Conservation (phyloP, 2,888 invertebrate species). For the Boloria euphrosyne region DNA sequence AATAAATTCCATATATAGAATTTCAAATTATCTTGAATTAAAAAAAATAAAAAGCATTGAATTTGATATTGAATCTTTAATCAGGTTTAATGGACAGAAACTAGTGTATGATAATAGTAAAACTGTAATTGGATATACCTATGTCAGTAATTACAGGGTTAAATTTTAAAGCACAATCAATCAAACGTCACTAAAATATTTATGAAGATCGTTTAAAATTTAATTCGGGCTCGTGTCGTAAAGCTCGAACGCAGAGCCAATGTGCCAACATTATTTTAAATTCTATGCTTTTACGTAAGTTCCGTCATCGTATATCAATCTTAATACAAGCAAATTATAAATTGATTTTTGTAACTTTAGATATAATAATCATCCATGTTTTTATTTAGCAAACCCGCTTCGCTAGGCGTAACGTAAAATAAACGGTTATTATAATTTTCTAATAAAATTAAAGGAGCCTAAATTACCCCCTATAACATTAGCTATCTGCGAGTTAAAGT, state of each 20-base stretch:
- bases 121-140: constrained; percentile 11
- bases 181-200: constrained; percentile 33
- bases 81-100: too few relatives aligned
- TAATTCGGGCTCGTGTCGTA: constrained; percentile 25
- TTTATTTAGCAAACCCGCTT: constrained; percentile 13
- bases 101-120: not conserved
- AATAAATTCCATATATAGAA: too few relatives aligned
- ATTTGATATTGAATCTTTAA: too few relatives aligned
- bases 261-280: constrained; percentile 10
- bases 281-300: not conserved
- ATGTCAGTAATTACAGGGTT: constrained; percentile 20
- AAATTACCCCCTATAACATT: too few relatives aligned
- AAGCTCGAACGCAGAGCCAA: constrained; percentile 6
- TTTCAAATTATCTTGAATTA: too few relatives aligned
- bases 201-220: constrained; percentile 28
- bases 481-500: too few relatives aligned
- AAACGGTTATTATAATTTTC: too few relatives aligned
- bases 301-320: constrained; percentile 2
- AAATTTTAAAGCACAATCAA: constrained; percentile 21
- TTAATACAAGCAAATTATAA: constrained; percentile 7
- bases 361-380: too few relatives aligned
- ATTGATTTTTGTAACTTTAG: not conserved
- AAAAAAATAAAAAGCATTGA: too few relatives aligned
- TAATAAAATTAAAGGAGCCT: too few relatives aligned
- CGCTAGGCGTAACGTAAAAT: too few relatives aligned